phyloP scores from a whole-genome alignment of 2,797 vertebrate species.

The Aplochiton taeniatus region DNA sequence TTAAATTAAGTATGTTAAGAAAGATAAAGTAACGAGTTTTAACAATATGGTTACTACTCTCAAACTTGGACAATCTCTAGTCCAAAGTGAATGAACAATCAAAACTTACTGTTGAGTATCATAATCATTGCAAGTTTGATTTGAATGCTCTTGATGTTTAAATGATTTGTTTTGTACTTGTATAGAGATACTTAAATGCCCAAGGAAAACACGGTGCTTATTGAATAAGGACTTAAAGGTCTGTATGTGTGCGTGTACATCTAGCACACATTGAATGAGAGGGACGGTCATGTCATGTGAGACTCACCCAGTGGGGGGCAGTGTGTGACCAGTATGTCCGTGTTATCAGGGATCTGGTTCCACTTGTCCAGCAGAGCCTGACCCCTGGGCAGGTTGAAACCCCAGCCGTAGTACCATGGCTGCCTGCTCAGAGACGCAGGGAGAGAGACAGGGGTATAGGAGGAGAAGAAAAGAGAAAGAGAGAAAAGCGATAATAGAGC shows the following conservation, averaged over 20 bases:
- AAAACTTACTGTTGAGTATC: no score
- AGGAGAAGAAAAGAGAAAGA: neutral
- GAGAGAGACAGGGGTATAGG: constrained; percentile 27
- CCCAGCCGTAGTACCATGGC: constrained; percentile 98
- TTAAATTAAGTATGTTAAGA: no score
- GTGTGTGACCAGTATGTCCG: constrained; percentile 94
- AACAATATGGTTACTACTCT: no score
- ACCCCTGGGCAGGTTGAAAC: constrained; percentile 93
- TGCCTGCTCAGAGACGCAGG: constrained; percentile 79
- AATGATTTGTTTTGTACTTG: no score
- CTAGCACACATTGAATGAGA: constrained; percentile 8
- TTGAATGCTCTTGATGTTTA: no score
- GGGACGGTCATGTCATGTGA: constrained; percentile 43
- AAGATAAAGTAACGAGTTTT: no score
- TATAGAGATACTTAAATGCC: no score
- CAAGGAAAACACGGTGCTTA: no score
- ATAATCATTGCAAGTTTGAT: no score
- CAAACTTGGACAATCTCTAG: no score
- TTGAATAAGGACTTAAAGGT: neutral
- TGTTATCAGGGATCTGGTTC: constrained; percentile 95
- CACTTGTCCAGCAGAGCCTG: constrained; percentile 97
- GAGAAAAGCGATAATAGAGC: neutral
- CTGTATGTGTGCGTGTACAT: constrained; percentile 4
- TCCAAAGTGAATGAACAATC: no score
- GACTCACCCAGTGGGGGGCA: constrained; percentile 93